These are phyloP conservation scores for Drosophila villosipedis DNA, from an alignment of 2,888 invertebrate genomes.

Conservation along the genomic window DNA sequence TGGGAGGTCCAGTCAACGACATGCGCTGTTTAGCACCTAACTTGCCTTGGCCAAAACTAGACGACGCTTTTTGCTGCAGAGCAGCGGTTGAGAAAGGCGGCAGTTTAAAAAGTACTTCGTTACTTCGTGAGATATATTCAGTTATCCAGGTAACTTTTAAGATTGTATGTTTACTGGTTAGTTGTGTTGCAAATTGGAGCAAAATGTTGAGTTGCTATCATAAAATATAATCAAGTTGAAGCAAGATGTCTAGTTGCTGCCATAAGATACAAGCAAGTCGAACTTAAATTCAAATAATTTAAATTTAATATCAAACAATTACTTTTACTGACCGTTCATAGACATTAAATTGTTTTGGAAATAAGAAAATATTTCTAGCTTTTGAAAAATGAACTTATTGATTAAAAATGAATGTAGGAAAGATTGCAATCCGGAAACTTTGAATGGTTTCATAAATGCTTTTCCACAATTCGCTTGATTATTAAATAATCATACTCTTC, in stretches of 20 bases:
- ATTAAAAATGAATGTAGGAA: background rate
- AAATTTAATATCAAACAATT: background rate
- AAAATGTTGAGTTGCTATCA: background rate
- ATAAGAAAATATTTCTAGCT: background rate
- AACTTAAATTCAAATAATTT: background rate
- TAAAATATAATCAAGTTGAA: background rate
- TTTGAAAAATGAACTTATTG: background rate
- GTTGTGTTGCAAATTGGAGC: background rate
- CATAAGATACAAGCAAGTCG: background rate
- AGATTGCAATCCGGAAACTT: background rate
- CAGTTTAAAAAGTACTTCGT: conserved; percentile 38
- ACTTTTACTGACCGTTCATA: background rate
- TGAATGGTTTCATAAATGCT: background rate
- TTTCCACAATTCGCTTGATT: background rate
- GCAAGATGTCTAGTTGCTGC: background rate
- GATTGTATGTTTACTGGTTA: background rate
- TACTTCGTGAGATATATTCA: conserved; percentile 4
- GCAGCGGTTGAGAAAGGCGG: conserved; percentile 8
- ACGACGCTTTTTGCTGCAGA: conserved; percentile 26
- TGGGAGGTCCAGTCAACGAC: conserved; percentile 59
- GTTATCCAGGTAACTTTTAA: background rate
- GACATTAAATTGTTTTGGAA: background rate
- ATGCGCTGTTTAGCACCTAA: conserved; percentile 78
- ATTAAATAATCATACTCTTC: background rate
- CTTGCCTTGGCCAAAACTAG: conserved; percentile 63